These are phyloP conservation scores for Melinopterus prodromus DNA, from an alignment of 2,888 invertebrate species.

Conservation along the genomic window DNA sequence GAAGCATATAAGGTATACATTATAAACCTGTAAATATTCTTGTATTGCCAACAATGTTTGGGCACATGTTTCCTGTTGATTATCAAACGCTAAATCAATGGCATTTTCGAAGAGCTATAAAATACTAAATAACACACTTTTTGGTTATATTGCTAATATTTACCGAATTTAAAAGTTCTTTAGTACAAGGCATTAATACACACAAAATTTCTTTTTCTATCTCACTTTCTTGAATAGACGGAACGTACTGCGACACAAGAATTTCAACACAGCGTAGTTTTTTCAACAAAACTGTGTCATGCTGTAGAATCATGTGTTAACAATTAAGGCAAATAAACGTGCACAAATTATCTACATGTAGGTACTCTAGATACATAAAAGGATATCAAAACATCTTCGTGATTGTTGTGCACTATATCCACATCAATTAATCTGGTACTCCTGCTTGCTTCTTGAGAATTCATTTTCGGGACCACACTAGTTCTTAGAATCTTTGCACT, in stretches of 20 bases:
- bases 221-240: conserved; percentile 20
- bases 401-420: conserved; percentile 21
- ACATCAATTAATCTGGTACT: neutral
- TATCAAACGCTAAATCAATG: conserved; percentile 28
- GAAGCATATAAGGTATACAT: neutral
- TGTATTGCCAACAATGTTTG: conserved; percentile 40
- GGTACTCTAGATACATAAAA: conserved; percentile 24
- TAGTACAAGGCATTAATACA: conserved; percentile 34
- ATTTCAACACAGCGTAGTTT: conserved; percentile 33
- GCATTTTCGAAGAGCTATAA: conserved; percentile 33
- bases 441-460: conserved; percentile 21
- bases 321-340: conserved; percentile 33
- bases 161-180: conserved; percentile 32
- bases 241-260: conserved; percentile 30
- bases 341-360: neutral
- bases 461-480: neutral
- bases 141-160: neutral
- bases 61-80: conserved; percentile 24
- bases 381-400: conserved; percentile 37
- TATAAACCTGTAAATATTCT: conserved; percentile 44
- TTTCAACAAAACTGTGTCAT: conserved; percentile 24
- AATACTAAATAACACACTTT: neutral
- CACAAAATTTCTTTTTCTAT: conserved; percentile 32
- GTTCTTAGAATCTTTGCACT: neutral
- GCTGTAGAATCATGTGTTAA: conserved; percentile 28